These are phyloP conservation scores for Pomatorhinus ruficollis DNA, from an alignment of 2,113 vertebrate genomes.

Conservation along the genomic window DNA sequence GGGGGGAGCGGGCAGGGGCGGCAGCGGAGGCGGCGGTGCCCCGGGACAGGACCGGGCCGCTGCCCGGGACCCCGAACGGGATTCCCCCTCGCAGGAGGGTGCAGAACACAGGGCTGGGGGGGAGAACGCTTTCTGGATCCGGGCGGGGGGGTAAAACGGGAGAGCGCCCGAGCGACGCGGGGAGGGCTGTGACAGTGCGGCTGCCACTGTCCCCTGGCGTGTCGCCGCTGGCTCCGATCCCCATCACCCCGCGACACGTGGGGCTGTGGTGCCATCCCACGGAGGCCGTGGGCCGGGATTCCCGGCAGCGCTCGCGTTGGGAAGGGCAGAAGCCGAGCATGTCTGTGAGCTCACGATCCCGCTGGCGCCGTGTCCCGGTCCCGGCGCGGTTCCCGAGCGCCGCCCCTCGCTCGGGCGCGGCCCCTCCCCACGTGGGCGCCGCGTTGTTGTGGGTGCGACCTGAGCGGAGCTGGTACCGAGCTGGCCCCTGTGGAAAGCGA, in stretches of 20 bases:
- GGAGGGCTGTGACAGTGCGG: background rate
- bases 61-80: background rate
- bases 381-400: background rate
- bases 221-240: background rate
- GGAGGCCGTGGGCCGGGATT: background rate
- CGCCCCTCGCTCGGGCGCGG: background rate
- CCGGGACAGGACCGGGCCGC: background rate
- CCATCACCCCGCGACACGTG: background rate
- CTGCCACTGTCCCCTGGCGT: background rate
- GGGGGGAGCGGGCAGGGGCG: background rate
- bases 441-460: background rate
- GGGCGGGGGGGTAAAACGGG: no score
- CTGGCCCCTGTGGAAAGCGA: fast-evolving
- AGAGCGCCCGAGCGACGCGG: no score
- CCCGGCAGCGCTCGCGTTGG: background rate
- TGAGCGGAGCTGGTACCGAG: fast-evolving
- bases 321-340: background rate
- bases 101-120: background rate
- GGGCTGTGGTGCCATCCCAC: background rate
- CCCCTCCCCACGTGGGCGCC: background rate
- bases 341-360: fast-evolving
- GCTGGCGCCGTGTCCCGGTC: background rate
- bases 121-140: background rate
- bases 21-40: background rate
- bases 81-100: background rate